Conservation (phyloP, 2,888 invertebrate species). For the Andrena camellia region DNA sequence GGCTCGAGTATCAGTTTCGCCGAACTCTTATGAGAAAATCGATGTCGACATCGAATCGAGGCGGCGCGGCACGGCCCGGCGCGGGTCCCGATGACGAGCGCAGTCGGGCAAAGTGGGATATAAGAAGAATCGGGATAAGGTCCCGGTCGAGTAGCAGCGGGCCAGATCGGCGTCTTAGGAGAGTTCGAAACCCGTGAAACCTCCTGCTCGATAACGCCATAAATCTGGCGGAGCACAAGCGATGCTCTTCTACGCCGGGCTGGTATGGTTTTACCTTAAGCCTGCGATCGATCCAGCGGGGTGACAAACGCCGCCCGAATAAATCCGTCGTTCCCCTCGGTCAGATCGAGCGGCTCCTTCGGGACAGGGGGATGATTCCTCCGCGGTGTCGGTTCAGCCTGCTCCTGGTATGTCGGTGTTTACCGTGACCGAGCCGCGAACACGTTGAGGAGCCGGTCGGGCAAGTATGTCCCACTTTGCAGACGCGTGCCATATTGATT, state of each 20-base stretch:
- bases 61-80: conserved; percentile 11
- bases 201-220: conserved; percentile 71
- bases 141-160: conserved; percentile 46
- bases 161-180: conserved; percentile 53
- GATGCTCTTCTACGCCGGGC: conserved; percentile 34
- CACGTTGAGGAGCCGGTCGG: conserved; percentile 31
- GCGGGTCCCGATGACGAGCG: conserved; percentile 53
- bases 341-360: conserved; percentile 13
- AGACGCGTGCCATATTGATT: conserved; percentile 58
- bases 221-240: conserved; percentile 61
- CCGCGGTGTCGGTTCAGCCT: conserved; percentile 6
- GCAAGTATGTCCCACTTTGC: conserved; percentile 47
- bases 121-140: conserved; percentile 68
- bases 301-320: conserved; percentile 72
- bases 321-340: conserved; percentile 60
- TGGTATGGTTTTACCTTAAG: conserved; percentile 66
- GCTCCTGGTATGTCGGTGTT: conserved; percentile 17
- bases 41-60: conserved; percentile 59
- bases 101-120: conserved; percentile 62
- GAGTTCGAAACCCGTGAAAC: conserved; percentile 68
- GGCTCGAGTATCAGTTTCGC: conserved; percentile 46
- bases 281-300: conserved; percentile 64
- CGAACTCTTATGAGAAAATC: conserved; percentile 60
- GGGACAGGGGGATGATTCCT: conserved; percentile 45
- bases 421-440: conserved; percentile 19